phyloP scores from a whole-genome alignment of 2,113 vertebrate species.

The Malurus melanocephalus region DNA sequence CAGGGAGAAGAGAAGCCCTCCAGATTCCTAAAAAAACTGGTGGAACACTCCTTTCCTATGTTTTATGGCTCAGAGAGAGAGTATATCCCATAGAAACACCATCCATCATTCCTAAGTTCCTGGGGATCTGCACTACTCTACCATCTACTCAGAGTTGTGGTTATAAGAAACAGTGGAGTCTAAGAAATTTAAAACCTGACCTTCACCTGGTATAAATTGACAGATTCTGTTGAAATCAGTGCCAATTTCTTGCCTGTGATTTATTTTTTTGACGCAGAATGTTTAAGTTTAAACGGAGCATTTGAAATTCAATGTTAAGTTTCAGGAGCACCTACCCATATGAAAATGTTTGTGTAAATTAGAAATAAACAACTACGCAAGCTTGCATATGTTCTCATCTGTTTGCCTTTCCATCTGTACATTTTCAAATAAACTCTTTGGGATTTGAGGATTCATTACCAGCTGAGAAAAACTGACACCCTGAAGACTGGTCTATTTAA shows the following conservation, averaged over 20 bases:
- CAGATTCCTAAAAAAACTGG: background rate
- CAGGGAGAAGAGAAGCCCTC: background rate
- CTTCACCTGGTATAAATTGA: background rate
- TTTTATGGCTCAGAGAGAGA: background rate
- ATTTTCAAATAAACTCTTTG: constrained; percentile 28
- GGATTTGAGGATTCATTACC: background rate
- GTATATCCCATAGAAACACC: background rate
- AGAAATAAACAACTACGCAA: constrained; percentile 22
- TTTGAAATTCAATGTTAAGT: background rate
- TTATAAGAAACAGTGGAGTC: constrained; percentile 12
- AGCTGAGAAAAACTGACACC: constrained; percentile 5
- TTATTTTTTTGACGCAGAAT: background rate
- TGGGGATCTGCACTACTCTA: background rate
- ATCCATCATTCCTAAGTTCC: constrained; percentile 14
- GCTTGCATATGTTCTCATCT: background rate
- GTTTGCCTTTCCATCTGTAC: background rate
- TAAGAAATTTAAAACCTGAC: constrained; percentile 28
- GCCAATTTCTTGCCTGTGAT: background rate
- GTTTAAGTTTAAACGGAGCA: background rate
- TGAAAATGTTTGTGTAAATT: constrained; percentile 29
- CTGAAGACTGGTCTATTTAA: background rate
- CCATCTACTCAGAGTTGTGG: background rate
- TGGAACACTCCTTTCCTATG: background rate
- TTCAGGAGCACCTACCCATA: background rate
- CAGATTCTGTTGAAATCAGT: constrained; percentile 20